These are phyloP conservation scores for Caenorhabditis sinica DNA, from an alignment of 2,888 invertebrate species.

Conservation along the genomic window DNA sequence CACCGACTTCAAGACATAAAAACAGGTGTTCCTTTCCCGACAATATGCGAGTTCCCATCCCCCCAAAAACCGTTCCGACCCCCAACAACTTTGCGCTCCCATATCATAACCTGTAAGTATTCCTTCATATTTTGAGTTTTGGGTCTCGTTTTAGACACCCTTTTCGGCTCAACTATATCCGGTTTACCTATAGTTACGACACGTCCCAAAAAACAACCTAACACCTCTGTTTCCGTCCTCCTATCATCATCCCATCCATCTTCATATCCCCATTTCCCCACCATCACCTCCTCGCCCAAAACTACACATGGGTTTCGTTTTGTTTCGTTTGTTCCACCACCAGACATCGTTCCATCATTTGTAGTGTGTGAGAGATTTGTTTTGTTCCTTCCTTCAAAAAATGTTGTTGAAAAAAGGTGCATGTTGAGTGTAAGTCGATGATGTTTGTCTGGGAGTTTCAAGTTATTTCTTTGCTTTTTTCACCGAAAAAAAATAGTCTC, in stretches of 20 bases:
- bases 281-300: conserved; percentile 31
- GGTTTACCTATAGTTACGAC: conserved; percentile 35
- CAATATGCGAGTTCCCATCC: conserved; percentile 11
- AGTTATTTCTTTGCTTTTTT: neutral
- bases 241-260: neutral
- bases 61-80: conserved; percentile 13
- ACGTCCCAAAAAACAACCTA: neutral
- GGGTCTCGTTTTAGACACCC: conserved; percentile 1
- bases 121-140: conserved; percentile 13
- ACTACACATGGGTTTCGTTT: conserved; percentile 45
- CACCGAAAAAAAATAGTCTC: neutral
- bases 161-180: conserved; percentile 2
- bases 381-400: conserved; percentile 42
- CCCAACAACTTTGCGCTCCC: conserved; percentile 15
- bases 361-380: conserved; percentile 46
- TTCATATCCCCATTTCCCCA: conserved; percentile 8
- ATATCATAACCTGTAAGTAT: conserved; percentile 31
- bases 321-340: conserved; percentile 27
- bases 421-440: neutral
- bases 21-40: conserved; percentile 49
- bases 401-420: conserved; percentile 27
- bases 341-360: too few relatives aligned
- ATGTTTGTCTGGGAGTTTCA: neutral
- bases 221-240: conserved; percentile 22
- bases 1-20: conserved; percentile 50